phyloP scores from a whole-genome alignment of 2,113 vertebrate genomes.

The Ceuthmochares aereus region DNA sequence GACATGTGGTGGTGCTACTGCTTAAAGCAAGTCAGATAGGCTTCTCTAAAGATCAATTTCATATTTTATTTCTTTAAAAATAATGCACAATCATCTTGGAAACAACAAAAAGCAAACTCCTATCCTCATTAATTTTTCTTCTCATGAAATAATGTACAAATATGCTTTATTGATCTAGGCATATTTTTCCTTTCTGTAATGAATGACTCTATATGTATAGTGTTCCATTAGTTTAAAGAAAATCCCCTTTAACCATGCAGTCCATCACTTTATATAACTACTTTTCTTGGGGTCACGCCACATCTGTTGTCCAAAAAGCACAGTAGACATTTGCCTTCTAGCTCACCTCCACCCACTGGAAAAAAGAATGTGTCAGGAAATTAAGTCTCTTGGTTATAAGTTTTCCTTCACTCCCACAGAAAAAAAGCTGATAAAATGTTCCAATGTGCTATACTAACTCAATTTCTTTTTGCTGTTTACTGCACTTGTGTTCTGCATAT shows the following conservation, averaged over 20 bases:
- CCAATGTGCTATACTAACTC: not conserved
- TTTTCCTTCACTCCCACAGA: not conserved
- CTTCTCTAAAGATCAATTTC: not conserved
- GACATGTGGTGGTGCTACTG: slow-evolving; percentile 64
- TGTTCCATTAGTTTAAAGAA: slow-evolving; percentile 34
- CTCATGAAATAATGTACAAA: not conserved
- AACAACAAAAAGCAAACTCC: not conserved
- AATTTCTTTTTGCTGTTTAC: not conserved
- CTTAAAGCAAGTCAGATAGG: slow-evolving; percentile 39
- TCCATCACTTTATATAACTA: slow-evolving; percentile 25
- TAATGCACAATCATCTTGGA: slow-evolving; percentile 30
- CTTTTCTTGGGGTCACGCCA: slow-evolving; percentile 83
- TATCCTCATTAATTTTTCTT: not conserved
- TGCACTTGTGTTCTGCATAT: slow-evolving; percentile 5
- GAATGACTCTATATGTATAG: not conserved
- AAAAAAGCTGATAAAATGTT: not conserved
- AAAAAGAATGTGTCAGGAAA: slow-evolving; percentile 13
- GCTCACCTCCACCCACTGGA: slow-evolving; percentile 76
- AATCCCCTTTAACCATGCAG: not conserved
- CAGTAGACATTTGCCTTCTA: slow-evolving; percentile 85
- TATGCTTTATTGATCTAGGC: not conserved
- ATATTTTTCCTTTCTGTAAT: not conserved
- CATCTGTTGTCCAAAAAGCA: slow-evolving; percentile 87
- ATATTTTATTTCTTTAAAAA: not conserved
- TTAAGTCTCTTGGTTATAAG: slow-evolving; percentile 5